Evolutionary conservation across 2,113 vertebrate species (phyloP).

Genomic region (Phocoena sinus): DNA sequence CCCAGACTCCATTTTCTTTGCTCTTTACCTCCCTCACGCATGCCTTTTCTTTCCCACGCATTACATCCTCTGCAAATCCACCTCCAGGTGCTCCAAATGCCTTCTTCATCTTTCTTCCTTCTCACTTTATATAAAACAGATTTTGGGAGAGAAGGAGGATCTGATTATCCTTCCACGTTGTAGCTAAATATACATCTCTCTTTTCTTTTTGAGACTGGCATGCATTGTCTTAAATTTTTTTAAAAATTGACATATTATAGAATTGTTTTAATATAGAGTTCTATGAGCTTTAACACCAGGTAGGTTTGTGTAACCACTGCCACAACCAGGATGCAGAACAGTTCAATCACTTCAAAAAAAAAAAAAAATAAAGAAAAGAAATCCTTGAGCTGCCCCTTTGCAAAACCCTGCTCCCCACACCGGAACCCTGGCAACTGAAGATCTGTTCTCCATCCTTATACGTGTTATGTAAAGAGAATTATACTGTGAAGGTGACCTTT

Average conservation of each 20-base stretch:
- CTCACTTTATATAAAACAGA: constrained; percentile 51
- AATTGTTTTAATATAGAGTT: background rate
- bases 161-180: constrained; percentile 47
- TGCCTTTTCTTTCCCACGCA: background rate
- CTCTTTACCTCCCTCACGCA: background rate
- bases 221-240: background rate
- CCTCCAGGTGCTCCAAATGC: constrained; percentile 29
- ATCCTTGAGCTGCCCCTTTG: background rate
- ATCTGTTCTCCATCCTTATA: background rate
- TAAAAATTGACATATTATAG: background rate
- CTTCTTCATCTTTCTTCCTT: constrained; percentile 44
- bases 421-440: background rate
- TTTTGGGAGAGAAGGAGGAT: background rate
- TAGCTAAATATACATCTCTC: constrained; percentile 22
- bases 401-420: background rate
- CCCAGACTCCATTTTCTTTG: constrained; percentile 18
- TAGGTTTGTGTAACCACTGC: background rate
- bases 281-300: background rate
- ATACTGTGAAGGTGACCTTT: background rate
- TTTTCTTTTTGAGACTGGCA: constrained; percentile 32
- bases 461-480: background rate
- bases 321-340: background rate
- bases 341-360: background rate
- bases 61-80: constrained; percentile 54
- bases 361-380: background rate